Percentiles rank a stretch among this genome's conserved stretches.
Evolutionary conservation across 2,888 invertebrate species (phyloP).

Genomic region (Archips crataeganus): DNA sequence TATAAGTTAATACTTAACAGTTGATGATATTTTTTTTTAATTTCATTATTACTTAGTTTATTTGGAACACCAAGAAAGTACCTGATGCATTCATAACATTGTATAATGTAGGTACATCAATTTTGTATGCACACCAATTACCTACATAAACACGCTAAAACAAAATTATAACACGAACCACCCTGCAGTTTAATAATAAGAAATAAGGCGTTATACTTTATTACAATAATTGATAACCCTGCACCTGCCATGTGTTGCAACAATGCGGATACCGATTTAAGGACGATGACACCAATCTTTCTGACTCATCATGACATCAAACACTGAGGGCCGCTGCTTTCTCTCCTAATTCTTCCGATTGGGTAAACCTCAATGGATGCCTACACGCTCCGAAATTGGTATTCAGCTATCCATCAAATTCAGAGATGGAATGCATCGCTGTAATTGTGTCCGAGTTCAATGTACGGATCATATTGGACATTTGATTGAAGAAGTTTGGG

Average conservation of each 20-base stretch:
- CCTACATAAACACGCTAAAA: too few species aligned
- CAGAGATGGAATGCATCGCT: conserved; percentile 10
- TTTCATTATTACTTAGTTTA: too few species aligned
- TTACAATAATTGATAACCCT: conserved; percentile 4
- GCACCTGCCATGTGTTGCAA: conserved; percentile 41
- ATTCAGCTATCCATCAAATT: conserved; percentile 17
- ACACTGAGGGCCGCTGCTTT: conserved; percentile 52
- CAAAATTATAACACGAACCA: neutral
- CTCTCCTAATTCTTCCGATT: conserved; percentile 46
- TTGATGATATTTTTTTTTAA: too few species aligned
- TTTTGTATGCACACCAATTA: too few species aligned
- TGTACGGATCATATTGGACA: conserved; percentile 1
- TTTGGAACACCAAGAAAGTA: too few species aligned
- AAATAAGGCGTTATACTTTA: neutral
- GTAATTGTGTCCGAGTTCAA: conserved; percentile 2
- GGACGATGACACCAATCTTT: conserved; percentile 71
- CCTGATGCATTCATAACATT: too few species aligned
- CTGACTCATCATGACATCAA: conserved; percentile 51
- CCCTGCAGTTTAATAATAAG: neutral
- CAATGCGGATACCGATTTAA: conserved; percentile 70
- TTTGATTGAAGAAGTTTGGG: neutral
- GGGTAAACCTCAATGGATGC: conserved; percentile 22
- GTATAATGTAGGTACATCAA: too few species aligned
- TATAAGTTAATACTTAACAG: too few species aligned
- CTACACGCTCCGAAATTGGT: conserved; percentile 18